Evolutionary conservation across 2,888 invertebrate genomes (phyloP), one percentile per base, ranked within the genome.

Genomic region (Eilema sororculum): DNA sequence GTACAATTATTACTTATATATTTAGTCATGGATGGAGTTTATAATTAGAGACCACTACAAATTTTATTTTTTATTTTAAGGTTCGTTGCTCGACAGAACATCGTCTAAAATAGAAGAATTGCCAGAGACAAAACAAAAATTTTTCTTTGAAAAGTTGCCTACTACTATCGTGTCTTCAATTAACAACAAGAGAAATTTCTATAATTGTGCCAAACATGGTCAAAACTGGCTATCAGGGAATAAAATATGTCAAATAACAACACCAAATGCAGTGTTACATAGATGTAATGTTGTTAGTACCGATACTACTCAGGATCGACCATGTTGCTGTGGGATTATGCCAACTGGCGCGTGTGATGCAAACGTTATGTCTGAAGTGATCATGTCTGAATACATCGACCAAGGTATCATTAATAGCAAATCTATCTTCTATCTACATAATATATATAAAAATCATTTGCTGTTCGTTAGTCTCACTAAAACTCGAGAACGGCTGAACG

Each of bases 271-370:
- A 3, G 41, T 24, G 22, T 8, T 66, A 3, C 56, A 57, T 22
- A 56, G 56, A 22, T 57, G 30, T 57, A 24, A 57, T 56, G 65
- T 56, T 9, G 60, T 65, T 13, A 65, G 65, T 24, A 73, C 69
- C 8, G 69, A 70, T 37, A 73, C 69, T 16, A 65, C 73, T 0
- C 65, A 67, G 20, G 73, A 73, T 59, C 61, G 69, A 24, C 73
- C 69, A 20, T 73, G 73, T 52, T 69, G 65, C 33, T 73, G 73
- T 28, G 65, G 24, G 3, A 30, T 33, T 20, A 3, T 9, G 22
- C 30, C 22, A 2, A 16, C 33, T 57, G 6, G 22, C 24, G 33
- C 56, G 22, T 65, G 57, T 65, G 3, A 33, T 22, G 20, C 60
- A 60, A 65, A 65, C 2, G 33, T 57, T 33, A 57, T 65, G 57